Evolutionary conservation across 1,140 invertebrate species (phyloP).

Genomic region (Solen grandis): DNA sequence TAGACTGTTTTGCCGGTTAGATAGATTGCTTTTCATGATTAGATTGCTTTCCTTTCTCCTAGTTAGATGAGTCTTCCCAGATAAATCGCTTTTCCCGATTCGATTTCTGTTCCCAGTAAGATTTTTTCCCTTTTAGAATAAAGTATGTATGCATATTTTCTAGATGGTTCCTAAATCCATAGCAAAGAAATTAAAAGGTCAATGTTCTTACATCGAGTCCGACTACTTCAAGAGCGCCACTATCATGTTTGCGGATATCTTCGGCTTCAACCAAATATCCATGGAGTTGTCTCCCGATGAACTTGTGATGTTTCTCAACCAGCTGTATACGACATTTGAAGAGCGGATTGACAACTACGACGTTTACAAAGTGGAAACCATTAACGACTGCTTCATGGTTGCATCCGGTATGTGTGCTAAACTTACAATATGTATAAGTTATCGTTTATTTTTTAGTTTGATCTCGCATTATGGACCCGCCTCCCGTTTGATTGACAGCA

Average conservation of each 20-base stretch:
- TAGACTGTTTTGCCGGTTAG: no score
- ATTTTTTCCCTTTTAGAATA: no score
- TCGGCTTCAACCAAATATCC: slow-evolving; percentile 65
- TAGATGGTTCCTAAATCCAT: slow-evolving; percentile 81
- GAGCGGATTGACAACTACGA: slow-evolving; percentile 65
- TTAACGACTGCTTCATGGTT: slow-evolving; percentile 67
- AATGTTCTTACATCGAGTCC: slow-evolving; percentile 43
- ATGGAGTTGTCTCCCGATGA: slow-evolving; percentile 59
- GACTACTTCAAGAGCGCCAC: slow-evolving; percentile 73
- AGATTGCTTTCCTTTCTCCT: no score
- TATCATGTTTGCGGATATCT: slow-evolving; percentile 78
- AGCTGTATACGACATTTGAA: slow-evolving; percentile 61
- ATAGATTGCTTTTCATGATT: no score
- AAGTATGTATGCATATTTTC: no score
- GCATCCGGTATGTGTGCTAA: slow-evolving; percentile 64
- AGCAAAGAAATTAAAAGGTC: slow-evolving; percentile 29
- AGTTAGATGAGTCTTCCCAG: no score
- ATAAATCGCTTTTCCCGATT: no score
- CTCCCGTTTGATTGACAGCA: no score
- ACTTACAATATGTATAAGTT: no score
- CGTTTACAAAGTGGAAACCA: slow-evolving; percentile 69
- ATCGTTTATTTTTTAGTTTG: no score
- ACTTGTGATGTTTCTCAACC: slow-evolving; percentile 78
- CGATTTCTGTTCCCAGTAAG: no score
- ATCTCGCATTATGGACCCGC: no score